Evolutionary conservation across 2,888 invertebrate genomes (phyloP).

Genomic region (Tetropium fuscum): DNA sequence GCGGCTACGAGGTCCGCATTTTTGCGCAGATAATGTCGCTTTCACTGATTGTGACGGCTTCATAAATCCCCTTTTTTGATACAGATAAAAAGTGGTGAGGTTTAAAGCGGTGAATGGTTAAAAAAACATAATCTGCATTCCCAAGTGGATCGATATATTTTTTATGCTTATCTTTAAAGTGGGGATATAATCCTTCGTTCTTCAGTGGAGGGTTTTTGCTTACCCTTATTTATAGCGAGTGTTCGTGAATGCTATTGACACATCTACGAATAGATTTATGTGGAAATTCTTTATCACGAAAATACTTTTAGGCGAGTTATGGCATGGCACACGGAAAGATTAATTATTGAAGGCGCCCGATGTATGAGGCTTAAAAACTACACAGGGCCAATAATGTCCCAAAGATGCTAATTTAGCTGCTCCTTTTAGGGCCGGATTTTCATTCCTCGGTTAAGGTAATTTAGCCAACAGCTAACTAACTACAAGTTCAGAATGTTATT

Average conservation of each 20-base stretch:
- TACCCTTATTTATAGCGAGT: constrained; percentile 61
- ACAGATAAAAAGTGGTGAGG: constrained; percentile 40
- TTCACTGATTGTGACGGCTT: constrained; percentile 14
- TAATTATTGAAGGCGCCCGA: neutral
- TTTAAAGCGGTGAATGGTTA: constrained; percentile 38
- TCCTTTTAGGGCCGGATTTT: too few species aligned
- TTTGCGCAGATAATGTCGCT: constrained; percentile 11
- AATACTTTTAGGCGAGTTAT: constrained; percentile 36
- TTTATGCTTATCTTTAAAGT: constrained; percentile 43
- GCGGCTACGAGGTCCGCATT: constrained; percentile 1
- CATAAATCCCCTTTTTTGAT: constrained; percentile 41
- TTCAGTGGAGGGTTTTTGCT: constrained; percentile 46
- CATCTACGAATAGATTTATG: constrained; percentile 56
- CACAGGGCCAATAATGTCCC: too few species aligned
- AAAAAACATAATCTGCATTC: constrained; percentile 46
- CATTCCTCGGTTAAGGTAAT: too few species aligned
- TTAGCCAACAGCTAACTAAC: too few species aligned
- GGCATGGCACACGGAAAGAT: neutral
- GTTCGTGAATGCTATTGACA: constrained; percentile 63
- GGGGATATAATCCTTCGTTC: constrained; percentile 44
- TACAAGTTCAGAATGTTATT: too few species aligned
- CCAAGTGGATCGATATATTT: constrained; percentile 43
- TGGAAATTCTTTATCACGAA: constrained; percentile 48
- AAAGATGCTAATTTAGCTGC: too few species aligned
- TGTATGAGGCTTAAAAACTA: neutral